Base-by-base conservation (phyloP, 2,888 invertebrate genomes). In the Miltochrista miniata region DNA sequence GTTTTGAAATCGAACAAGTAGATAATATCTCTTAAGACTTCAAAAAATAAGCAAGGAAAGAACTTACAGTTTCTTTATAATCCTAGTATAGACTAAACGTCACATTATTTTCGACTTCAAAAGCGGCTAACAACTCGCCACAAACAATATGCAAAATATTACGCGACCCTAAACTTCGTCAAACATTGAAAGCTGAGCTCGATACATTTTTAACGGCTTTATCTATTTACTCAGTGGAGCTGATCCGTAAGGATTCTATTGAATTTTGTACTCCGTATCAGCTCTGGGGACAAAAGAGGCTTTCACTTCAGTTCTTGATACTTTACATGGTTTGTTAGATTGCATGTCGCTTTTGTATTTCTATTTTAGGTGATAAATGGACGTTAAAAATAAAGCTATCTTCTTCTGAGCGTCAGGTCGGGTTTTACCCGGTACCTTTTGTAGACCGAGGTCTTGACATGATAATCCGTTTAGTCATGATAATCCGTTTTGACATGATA, bases 151-250 rank as follows among this genome's bases (percentile, higher is more conserved):
- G 35, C 35, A n/a, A 9, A 49, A n/a, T 34, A n/a, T 8, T 7
- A 29, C 1, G 29, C 14, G 1, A 1, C 10, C 39, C 24, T 44
- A 44, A 11, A n/a, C 18, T 46, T 54, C 13, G 9, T n/a, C 38
- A 34, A 50, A 54, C 44, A 47, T 46, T 47, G 12, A 37, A 14
- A 2, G 12, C 24, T 18, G 15, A 35, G 34, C 24, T 29, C 44
- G 45, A 53, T 53, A 47, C 45, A 48, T 45, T 47, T 47, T 45
- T 47, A 41, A 53, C 46, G 37, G 33, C 43, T 30, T 36, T 30
- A 15, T n/a, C 51, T 44, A 49, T 47, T 49, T 49, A 42, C 18
- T 48, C 43, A 42, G 31, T 29, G 45, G 31, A 51, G 51, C 44
- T 45, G 39, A 51, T 48, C 48, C 48, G 39, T 45, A 15, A 45